Base-by-base conservation (phyloP, 2,888 invertebrate genomes). In the Ctenicera cuprea region DNA sequence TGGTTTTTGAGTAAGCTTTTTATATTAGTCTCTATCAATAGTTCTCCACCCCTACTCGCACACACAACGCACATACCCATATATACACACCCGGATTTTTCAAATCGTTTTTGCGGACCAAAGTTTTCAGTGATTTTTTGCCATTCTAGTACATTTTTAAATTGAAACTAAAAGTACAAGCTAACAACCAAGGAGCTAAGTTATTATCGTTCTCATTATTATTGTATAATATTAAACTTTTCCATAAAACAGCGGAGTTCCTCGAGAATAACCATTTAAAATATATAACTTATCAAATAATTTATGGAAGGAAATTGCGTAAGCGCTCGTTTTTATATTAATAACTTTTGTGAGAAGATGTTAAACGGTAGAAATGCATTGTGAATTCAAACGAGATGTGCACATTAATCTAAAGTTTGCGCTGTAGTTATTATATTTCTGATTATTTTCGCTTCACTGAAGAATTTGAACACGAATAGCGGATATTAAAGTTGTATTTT, bases 341-440 rank as follows among this genome's bases (percentile, higher is more conserved):
- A n/a, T 45, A 52, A 22, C 52, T 52, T 26, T 52, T 26, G 3
- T 11, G 52, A 11, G 12, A 52, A 52, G 52, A 14, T 30, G 30
- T 52, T 52, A 20, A 52, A 30, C 5, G 5, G 20, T 52, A n/a
- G 52, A 52, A 26, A 26, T 52, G 30, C 30, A 52, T 52, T 52
- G 7, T 22, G 14, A 52, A 52, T 52, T 52, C 52, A 30, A 5
- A 52, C 11, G 52, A 14, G 26, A 26, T 52, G n/a, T 30, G 26
- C 30, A 52, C 52, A 52, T 52, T 52, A 52, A 52, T 52, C 52
- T 52, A 52, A 52, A 52, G 9, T 52, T 52, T 52, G 52, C 26
- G n/a, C 18, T 33, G 57, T 33, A 57, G 26, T 57, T 33, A 54
- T 30, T 33, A 57, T 57, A 33, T 57, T 57, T 37, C 33, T 30